Evolutionary conservation across 2,113 vertebrate species (phyloP).

Genomic region (Lepus europaeus): DNA sequence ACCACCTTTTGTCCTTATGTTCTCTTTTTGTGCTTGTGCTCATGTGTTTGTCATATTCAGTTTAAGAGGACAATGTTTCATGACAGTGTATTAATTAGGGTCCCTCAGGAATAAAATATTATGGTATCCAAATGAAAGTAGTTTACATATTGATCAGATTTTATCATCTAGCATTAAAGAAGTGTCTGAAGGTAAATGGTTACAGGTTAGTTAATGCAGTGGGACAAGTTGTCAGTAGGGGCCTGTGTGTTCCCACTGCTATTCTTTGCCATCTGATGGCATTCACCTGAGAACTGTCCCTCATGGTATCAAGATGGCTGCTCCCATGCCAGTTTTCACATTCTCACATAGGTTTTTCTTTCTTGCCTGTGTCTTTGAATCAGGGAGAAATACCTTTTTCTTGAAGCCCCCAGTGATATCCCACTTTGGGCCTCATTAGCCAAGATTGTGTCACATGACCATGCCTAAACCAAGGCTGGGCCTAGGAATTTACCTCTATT

Average conservation of each 20-base stretch:
- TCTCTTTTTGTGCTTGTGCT: not conserved
- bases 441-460: not conserved
- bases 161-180: not conserved
- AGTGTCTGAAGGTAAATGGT: not conserved
- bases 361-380: not conserved
- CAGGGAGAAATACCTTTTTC: not conserved
- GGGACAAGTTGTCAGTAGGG: not conserved
- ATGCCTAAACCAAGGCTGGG: not conserved
- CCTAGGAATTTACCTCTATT: not conserved
- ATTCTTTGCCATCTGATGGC: not conserved
- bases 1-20: not conserved
- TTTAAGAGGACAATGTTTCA: not conserved
- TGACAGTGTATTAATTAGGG: not conserved
- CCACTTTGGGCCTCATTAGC: not conserved
- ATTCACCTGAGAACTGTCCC: not conserved
- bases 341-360: not conserved
- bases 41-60: not conserved
- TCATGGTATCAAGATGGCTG: not conserved
- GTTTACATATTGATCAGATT: not conserved
- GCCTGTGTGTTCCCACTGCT: too few species aligned
- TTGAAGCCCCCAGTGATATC: not conserved
- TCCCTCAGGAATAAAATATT: not conserved
- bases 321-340: not conserved
- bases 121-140: not conserved
- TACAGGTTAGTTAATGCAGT: not conserved